phyloP scores from a whole-genome alignment of 2,797 vertebrate species.

The Aulostomus chinensis region DNA sequence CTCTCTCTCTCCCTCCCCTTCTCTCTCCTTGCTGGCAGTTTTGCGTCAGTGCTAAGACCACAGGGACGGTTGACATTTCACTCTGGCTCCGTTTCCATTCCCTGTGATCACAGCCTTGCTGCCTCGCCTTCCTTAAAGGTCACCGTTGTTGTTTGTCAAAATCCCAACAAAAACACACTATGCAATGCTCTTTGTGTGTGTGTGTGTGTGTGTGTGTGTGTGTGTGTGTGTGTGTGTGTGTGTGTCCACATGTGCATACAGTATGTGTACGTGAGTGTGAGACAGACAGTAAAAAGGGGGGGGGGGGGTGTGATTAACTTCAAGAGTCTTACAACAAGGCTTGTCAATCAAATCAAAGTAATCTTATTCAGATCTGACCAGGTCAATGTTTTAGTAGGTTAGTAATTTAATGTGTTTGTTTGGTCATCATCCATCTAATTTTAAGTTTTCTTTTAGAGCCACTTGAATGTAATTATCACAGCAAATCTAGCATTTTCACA shows the following conservation, averaged over 20 bases:
- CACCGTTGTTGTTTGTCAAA: constrained; percentile 84
- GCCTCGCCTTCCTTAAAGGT: constrained; percentile 84
- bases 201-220: constrained; percentile 11
- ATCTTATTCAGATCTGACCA: constrained; percentile 22
- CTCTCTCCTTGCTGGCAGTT: constrained; percentile 66
- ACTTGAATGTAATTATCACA: too few species aligned
- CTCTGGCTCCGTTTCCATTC: constrained; percentile 83
- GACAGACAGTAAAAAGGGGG: constrained; percentile 5
- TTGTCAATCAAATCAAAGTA: constrained; percentile 54
- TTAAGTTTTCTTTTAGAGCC: too few species aligned
- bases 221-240: constrained; percentile 7
- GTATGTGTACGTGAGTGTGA: constrained; percentile 10
- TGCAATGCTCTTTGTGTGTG: constrained; percentile 64
- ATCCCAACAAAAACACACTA: constrained; percentile 77
- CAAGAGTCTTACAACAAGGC: constrained; percentile 43
- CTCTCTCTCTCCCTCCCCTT: constrained; percentile 1
- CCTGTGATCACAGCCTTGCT: constrained; percentile 83
- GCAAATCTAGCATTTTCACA: too few species aligned
- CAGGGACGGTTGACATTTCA: constrained; percentile 86
- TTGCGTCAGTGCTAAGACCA: constrained; percentile 81
- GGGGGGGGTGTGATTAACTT: constrained; percentile 34
- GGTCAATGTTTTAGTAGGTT: not conserved
- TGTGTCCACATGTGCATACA: too few species aligned
- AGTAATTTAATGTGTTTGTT: too few species aligned
- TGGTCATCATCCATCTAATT: too few species aligned